These are phyloP conservation scores for Podarcis muralis DNA, from an alignment of 2,113 vertebrate genomes.

Conservation along the genomic window DNA sequence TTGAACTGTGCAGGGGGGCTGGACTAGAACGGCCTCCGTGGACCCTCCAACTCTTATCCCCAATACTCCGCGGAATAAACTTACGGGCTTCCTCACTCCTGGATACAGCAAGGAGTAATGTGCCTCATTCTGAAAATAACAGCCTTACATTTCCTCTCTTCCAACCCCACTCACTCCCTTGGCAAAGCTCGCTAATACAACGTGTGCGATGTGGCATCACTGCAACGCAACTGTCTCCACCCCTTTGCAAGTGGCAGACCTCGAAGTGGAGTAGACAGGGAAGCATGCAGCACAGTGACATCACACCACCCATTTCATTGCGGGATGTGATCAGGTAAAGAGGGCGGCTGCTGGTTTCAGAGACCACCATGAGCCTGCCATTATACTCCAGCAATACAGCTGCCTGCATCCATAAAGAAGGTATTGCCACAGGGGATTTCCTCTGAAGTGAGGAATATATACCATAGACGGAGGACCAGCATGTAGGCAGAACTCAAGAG, in stretches of 20 bases:
- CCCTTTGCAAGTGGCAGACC: too few species aligned
- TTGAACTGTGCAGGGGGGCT: neutral
- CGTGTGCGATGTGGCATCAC: too few species aligned
- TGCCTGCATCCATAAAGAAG: neutral
- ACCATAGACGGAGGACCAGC: neutral
- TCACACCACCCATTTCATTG: neutral
- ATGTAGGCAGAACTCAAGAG: neutral
- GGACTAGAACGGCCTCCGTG: neutral
- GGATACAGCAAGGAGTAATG: too few species aligned
- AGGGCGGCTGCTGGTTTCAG: too few species aligned
- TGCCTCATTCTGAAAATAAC: neutral
- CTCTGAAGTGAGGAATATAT: neutral
- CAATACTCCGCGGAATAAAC: neutral
- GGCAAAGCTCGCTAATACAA: neutral
- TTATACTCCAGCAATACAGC: neutral
- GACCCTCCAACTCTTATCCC: too few species aligned
- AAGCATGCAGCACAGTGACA: neutral
- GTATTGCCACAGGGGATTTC: neutral
- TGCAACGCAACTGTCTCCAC: neutral
- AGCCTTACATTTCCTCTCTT: neutral
- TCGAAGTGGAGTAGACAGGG: neutral
- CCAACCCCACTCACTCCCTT: too few species aligned
- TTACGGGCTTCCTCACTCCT: neutral
- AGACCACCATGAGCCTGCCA: too few species aligned
- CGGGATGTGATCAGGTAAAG: neutral